phyloP scores from a whole-genome alignment of 2,113 vertebrate species.

The Bos javanicus region DNA sequence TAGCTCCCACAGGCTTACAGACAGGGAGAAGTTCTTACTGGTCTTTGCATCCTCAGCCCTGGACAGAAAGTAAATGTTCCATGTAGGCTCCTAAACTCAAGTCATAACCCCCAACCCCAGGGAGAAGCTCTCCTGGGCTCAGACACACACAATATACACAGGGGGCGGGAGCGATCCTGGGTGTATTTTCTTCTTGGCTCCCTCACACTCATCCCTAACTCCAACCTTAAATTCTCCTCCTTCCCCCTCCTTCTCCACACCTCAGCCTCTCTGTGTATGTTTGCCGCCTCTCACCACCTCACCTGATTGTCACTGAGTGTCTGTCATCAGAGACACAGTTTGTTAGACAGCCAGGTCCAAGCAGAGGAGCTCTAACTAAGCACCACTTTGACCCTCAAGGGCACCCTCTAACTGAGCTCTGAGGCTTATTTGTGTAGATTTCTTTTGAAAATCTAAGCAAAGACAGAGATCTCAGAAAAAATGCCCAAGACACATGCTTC shows the following conservation, averaged over 20 bases:
- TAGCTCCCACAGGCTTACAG: neutral
- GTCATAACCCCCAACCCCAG: neutral
- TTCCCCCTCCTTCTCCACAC: neutral
- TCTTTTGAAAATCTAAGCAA: neutral
- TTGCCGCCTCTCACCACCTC: neutral
- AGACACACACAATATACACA: neutral
- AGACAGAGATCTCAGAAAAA: neutral
- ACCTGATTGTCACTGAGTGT: neutral
- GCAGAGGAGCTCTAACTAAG: neutral
- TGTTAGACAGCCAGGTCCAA: neutral
- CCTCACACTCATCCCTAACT: neutral
- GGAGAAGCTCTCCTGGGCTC: neutral
- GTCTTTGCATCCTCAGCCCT: neutral
- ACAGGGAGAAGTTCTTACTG: neutral
- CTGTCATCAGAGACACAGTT: neutral
- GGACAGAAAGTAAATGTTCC: neutral
- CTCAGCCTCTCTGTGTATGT: neutral
- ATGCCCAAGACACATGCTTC: no score
- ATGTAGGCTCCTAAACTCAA: neutral
- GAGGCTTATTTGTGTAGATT: neutral
- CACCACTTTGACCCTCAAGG: neutral
- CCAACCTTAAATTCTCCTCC: neutral
- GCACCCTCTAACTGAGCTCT: neutral
- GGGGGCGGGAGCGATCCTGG: neutral
- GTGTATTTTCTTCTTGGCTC: neutral